Base-by-base conservation (phyloP, 1,140 invertebrate species). In the Aporrectodea caliginosa region DNA sequence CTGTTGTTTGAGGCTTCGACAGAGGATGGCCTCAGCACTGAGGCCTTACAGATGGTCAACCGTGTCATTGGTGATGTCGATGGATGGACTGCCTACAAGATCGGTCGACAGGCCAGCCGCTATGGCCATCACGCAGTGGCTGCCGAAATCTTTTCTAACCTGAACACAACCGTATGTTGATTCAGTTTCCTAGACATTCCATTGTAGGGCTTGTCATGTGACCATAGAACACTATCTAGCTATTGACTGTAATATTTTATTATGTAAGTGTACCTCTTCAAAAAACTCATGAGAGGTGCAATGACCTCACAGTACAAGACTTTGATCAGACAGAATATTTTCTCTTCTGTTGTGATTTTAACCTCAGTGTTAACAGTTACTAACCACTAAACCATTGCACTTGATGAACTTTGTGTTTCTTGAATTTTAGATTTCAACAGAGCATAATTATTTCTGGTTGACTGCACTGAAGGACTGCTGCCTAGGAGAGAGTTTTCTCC, bases 361-460 rank as follows among this genome's bases (percentile, higher is more conserved):
- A n/a, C n/a, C n/a, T n/a, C n/a, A n/a, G n/a, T n/a, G n/a, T n/a
- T n/a, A n/a, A n/a, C n/a, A n/a, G n/a, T n/a, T n/a, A n/a, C n/a
- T n/a, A n/a, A n/a, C n/a, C n/a, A n/a, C n/a, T n/a, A n/a, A n/a
- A n/a, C n/a, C n/a, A n/a, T n/a, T n/a, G n/a, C n/a, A n/a, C n/a
- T n/a, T n/a, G n/a, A n/a, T n/a, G n/a, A n/a, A n/a, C n/a, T 31
- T 73, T 32, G 0, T 16, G 1, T 34, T 73, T 1, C 35, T 74
- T 74, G 14, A 12, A 1, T 86, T 94, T 22, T 90, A 93, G 83
- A 94, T 96, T 0, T 93, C 93, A 22, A 94, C 94, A 22, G 96
- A 98, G 85, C 93, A 95, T 85, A 91, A 94, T 69, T 93, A 96
- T 84, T 96, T 96, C 84, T 98, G 95, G 93, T 87, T 98, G 68